Conservation (phyloP, 30 jellyfish, hydroid and myxozoan genomes). For the Hydractinia echinata region DNA sequence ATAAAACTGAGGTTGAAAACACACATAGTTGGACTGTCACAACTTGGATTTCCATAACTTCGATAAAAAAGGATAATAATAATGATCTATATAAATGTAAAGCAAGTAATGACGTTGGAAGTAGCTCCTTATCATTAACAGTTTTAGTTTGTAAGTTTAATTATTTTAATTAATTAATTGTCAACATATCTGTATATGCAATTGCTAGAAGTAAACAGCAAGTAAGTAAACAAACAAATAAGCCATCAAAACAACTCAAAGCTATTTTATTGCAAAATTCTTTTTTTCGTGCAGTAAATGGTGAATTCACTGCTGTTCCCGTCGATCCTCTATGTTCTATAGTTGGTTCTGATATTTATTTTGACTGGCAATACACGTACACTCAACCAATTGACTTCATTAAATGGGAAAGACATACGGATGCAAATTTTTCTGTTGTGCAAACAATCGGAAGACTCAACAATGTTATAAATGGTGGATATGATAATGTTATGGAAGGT, state of each 20-base stretch:
- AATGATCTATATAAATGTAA: neutral
- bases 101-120: neutral
- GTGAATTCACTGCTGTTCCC: neutral
- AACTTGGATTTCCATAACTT: neutral
- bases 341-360: neutral
- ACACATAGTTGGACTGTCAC: neutral
- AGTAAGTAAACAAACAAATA: neutral
- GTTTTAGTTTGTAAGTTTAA: neutral
- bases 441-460: neutral
- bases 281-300: neutral
- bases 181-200: neutral
- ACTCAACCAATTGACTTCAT: conserved; percentile 15
- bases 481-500: neutral
- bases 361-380: conserved; percentile 24
- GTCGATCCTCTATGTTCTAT: conserved; percentile 2
- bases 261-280: neutral
- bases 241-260: neutral
- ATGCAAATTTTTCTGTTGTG: neutral
- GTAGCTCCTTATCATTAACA: neutral
- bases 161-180: neutral
- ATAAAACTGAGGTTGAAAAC: neutral
- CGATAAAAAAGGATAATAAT: neutral
- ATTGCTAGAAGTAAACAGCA: neutral
- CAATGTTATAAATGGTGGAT: conserved; percentile 8
- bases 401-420: neutral